Base-by-base conservation (phyloP, 2,113 vertebrate species). In the Sapajus apella region DNA sequence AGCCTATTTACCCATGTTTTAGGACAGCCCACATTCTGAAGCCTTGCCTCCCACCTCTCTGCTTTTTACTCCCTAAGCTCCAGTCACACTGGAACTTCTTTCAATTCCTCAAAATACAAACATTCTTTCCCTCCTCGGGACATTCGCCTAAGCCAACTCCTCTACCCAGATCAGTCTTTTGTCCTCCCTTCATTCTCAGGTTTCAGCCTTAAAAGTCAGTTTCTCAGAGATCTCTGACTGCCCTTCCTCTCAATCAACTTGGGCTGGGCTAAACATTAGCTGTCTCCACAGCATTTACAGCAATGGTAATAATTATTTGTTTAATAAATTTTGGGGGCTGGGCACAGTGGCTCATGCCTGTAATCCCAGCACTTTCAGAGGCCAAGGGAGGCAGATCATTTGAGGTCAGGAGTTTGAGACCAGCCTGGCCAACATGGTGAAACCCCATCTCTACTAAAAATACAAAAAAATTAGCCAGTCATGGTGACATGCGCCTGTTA, bases 131-230 rank as follows among this genome's bases (percentile, higher is more conserved):
- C 50, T 61, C 58, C 56, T 88, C 30, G 77, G 27, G 50, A 56
- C 76, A n/a, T 90, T 70, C 40, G 70, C n/a, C 27, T 55, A 27
- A 30, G 37, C 56, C 47, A 30, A 40, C 35, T 21, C 75, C 35
- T 92, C 64, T 30, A 85, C 17, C 80, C 58, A 43, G 3, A 72
- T 75, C 0, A 61, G 37, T 64, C 79, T 84, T 58, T 45, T 50
- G n/a, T 77, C 64, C 76, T 94, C 30, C 75, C 66, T 32, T 56
- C 32, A 37, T 45, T 56, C 43, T 88, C 13, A 50, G 43, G n/a
- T 61, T 79, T 92, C 70, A 80, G 55, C 25, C 82, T 95, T 87
- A 66, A 70, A 95, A 90, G 45, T 87, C 88, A 94, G 30, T 77
- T 66, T 79, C 83, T 82, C 84, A 70, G 55, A 45, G 50, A 72